These are phyloP conservation scores for Mohoua ochrocephala DNA, from an alignment of 2,113 vertebrate genomes.

Conservation along the genomic window DNA sequence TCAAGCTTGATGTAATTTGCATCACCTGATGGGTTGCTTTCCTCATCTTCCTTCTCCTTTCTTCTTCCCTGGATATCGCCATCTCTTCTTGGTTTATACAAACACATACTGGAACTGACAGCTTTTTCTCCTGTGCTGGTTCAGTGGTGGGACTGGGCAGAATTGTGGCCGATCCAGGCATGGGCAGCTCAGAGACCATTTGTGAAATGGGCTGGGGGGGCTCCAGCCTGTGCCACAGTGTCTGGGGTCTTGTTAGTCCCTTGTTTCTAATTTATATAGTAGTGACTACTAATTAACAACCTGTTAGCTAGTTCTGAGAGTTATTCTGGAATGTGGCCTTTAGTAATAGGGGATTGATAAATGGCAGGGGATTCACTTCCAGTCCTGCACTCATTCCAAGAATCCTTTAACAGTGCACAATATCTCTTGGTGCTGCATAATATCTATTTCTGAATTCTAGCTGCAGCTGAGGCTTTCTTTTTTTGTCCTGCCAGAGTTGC, in stretches of 20 bases:
- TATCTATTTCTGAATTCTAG: constrained; percentile 21
- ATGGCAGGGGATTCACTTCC: not conserved
- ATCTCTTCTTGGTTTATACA: not conserved
- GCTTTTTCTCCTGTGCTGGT: not conserved
- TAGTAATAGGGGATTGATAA: not conserved
- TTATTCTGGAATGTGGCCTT: not conserved
- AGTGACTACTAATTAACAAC: not conserved
- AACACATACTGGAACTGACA: not conserved
- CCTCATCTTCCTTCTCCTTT: not conserved
- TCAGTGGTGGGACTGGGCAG: not conserved
- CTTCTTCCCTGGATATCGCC: not conserved
- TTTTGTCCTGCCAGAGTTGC: not conserved
- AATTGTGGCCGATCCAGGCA: not conserved
- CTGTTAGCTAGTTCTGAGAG: not conserved
- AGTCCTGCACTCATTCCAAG: not conserved
- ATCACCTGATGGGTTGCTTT: not conserved
- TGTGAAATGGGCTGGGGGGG: not conserved
- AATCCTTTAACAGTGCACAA: not conserved
- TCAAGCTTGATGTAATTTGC: not conserved
- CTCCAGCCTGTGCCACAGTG: not conserved
- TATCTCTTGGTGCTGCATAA: not conserved
- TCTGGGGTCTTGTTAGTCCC: not conserved
- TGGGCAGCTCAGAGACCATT: not conserved
- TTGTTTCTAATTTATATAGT: not conserved
- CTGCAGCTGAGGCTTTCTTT: not conserved